Conservation (phyloP, 2,888 invertebrate genomes). For the Orgyia antiqua region DNA sequence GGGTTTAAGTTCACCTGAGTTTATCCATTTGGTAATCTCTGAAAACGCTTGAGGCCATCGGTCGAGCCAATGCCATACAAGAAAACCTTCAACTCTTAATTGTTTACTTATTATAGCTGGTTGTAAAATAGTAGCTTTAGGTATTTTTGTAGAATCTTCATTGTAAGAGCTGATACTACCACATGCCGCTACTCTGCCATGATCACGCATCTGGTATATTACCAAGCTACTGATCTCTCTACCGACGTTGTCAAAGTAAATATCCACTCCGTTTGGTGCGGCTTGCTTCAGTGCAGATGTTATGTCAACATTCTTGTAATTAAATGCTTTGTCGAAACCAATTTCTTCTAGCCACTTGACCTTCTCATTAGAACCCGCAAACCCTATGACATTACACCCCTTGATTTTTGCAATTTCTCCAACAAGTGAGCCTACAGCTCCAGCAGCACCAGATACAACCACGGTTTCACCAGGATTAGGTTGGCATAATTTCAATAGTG, state of each 20-base stretch:
- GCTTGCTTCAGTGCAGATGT: slow-evolving; percentile 73
- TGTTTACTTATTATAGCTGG: slow-evolving; percentile 74
- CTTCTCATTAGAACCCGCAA: slow-evolving; percentile 71
- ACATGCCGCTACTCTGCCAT: slow-evolving; percentile 77
- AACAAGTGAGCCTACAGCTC: slow-evolving; percentile 85
- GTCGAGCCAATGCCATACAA: slow-evolving; percentile 62
- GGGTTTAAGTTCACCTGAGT: slow-evolving; percentile 79
- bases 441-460: slow-evolving; percentile 81
- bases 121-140: slow-evolving; percentile 68
- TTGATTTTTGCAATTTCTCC: slow-evolving; percentile 87
- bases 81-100: slow-evolving; percentile 81
- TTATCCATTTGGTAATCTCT: slow-evolving; percentile 78
- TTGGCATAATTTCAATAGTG: slow-evolving; percentile 81
- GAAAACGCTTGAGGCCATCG: slow-evolving; percentile 76
- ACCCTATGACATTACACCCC: slow-evolving; percentile 81
- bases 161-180: slow-evolving; percentile 57
- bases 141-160: slow-evolving; percentile 29
- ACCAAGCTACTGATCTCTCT: slow-evolving; percentile 78
- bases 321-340: slow-evolving; percentile 82
- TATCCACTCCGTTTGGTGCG: slow-evolving; percentile 76
- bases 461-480: slow-evolving; percentile 84
- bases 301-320: slow-evolving; percentile 81
- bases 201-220: slow-evolving; percentile 75
- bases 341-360: slow-evolving; percentile 78
- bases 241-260: slow-evolving; percentile 86